These are phyloP conservation scores for Dorcus parallelipipedus DNA, from an alignment of 2,888 invertebrate genomes.

Conservation along the genomic window DNA sequence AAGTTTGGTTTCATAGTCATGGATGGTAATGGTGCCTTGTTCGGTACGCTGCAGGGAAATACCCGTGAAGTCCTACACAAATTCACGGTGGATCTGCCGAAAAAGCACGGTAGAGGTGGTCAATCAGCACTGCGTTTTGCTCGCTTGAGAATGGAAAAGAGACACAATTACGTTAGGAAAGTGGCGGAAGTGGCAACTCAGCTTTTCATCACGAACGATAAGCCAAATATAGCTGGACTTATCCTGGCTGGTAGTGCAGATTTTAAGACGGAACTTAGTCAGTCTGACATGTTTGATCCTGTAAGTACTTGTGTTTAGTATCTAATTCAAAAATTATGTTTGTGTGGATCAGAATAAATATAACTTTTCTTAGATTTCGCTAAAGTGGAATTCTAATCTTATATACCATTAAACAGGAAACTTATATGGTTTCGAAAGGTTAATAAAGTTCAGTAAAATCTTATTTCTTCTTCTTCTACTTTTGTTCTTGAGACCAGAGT, in stretches of 20 bases:
- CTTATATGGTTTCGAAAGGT: too few species aligned
- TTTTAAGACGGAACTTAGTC: constrained; percentile 99
- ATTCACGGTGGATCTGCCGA: constrained; percentile 97
- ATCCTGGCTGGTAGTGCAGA: constrained; percentile 99
- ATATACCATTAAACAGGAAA: too few species aligned
- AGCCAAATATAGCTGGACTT: constrained; percentile 95
- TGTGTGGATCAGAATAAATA: too few species aligned
- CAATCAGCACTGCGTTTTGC: constrained; percentile 99
- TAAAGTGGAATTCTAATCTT: too few species aligned
- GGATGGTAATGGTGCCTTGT: constrained; percentile 99
- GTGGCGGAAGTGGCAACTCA: constrained; percentile 97
- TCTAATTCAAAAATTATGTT: neutral
- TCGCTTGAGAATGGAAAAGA: constrained; percentile 97
- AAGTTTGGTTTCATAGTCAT: constrained; percentile 99
- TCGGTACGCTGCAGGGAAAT: constrained; percentile 96
- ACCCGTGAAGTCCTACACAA: constrained; percentile 85
- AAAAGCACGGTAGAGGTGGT: constrained; percentile 99
- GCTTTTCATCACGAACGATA: constrained; percentile 95
- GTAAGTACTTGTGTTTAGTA: constrained; percentile 57
- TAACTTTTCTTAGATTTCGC: too few species aligned
- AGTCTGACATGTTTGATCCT: constrained; percentile 99
- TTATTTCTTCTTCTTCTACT: too few species aligned
- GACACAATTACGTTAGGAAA: constrained; percentile 99
- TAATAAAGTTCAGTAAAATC: too few species aligned
- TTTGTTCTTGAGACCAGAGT: too few species aligned